Evolutionary conservation across 2,797 vertebrate genomes (phyloP).

Genomic region (Nothura maculosa): DNA sequence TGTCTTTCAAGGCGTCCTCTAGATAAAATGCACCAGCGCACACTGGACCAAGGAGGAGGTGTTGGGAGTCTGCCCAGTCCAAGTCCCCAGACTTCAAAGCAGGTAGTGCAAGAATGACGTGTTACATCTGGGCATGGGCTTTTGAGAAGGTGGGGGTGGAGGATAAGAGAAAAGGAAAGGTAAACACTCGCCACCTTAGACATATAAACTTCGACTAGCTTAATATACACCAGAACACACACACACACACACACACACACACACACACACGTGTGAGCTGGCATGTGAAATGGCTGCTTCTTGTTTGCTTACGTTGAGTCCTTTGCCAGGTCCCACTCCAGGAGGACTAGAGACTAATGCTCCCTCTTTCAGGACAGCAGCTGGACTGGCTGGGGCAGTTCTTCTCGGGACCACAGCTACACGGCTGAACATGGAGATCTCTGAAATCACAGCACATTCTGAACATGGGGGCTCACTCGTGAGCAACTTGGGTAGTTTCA

Average conservation of each 20-base stretch:
- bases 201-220: background rate
- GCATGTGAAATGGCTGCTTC: rapidly evolving
- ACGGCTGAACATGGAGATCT: background rate
- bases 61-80: background rate
- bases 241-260: background rate
- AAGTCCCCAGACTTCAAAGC: background rate
- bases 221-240: background rate
- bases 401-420: background rate
- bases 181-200: background rate
- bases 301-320: background rate
- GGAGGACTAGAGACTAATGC: rapidly evolving
- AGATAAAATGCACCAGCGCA: background rate
- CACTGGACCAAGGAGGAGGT: background rate
- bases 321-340: background rate
- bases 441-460: background rate
- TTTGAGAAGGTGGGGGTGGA: background rate
- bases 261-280: background rate
- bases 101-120: background rate
- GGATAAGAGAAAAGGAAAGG: background rate
- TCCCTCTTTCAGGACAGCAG: background rate
- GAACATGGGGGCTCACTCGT: background rate
- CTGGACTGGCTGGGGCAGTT: background rate
- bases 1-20: background rate
- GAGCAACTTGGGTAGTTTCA: background rate
- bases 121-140: background rate